A percentile compares a stretch with the other conserved stretches of the same genome.
These are phyloP conservation scores for Arnoldichthys spilopterus DNA, from an alignment of 2,797 vertebrate genomes.

Conservation along the genomic window DNA sequence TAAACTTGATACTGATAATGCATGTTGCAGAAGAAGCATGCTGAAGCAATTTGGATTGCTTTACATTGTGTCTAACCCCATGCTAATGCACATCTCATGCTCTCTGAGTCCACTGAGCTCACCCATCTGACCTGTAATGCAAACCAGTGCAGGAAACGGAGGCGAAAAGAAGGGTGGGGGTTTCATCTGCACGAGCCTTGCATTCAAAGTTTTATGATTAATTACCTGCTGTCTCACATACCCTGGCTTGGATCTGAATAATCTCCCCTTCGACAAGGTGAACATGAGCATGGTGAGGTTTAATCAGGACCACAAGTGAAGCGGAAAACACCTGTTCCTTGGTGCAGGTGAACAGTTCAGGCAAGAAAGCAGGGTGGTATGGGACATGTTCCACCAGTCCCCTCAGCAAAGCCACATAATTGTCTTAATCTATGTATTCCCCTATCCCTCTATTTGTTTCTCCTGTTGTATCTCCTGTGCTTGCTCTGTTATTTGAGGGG, in stretches of 20 bases:
- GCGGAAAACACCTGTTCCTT: slow-evolving; percentile 77
- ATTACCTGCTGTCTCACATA: slow-evolving; percentile 68
- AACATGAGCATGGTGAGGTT: slow-evolving; percentile 71
- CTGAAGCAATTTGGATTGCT: slow-evolving; percentile 38
- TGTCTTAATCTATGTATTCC: slow-evolving; percentile 37
- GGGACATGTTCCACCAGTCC: slow-evolving; percentile 24
- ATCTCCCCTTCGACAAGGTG: slow-evolving; percentile 67
- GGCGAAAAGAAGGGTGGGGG: slow-evolving; percentile 18
- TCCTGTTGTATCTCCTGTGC: slow-evolving; percentile 47
- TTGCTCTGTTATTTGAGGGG: slow-evolving; percentile 17
- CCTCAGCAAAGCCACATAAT: slow-evolving; percentile 38
- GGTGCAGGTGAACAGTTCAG: slow-evolving; percentile 69
- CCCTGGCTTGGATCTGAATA: slow-evolving; percentile 65
- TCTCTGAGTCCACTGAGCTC: slow-evolving; percentile 5
- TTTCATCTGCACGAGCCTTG: slow-evolving; percentile 49
- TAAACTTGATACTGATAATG: slow-evolving; percentile 14
- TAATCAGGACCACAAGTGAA: slow-evolving; percentile 74
- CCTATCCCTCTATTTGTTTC: slow-evolving; percentile 34
- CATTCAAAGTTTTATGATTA: slow-evolving; percentile 60
- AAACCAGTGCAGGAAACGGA: slow-evolving; percentile 40
- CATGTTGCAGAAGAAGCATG: slow-evolving; percentile 22
- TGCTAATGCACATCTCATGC: slow-evolving; percentile 30
- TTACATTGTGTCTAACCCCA: slow-evolving; percentile 31
- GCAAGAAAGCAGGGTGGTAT: slow-evolving; percentile 60
- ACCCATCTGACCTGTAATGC: slow-evolving; percentile 43